These are phyloP conservation scores for Vanessa cardui DNA, from an alignment of 2,888 invertebrate species.

Conservation along the genomic window DNA sequence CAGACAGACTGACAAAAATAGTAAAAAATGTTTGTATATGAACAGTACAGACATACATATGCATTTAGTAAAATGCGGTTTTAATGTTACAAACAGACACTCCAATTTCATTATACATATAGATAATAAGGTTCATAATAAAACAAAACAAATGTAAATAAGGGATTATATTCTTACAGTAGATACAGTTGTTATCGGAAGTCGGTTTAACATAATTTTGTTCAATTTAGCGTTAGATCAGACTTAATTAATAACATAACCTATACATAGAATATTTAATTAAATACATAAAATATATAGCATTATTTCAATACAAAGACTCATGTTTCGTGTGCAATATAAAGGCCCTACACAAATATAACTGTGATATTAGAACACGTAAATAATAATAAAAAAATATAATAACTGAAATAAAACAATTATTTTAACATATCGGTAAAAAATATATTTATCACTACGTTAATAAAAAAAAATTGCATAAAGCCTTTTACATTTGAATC, in stretches of 20 bases:
- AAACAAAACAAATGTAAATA: constrained; percentile 39
- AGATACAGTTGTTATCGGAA: constrained; percentile 37
- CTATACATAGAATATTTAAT: constrained; percentile 25
- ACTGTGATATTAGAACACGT: background rate
- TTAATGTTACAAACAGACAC: no score
- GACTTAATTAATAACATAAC: constrained; percentile 24
- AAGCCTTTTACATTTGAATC: constrained; percentile 5
- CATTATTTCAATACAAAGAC: constrained; percentile 14
- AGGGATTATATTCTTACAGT: constrained; percentile 35
- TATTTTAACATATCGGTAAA: background rate
- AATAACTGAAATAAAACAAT: background rate
- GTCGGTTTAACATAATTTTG: constrained; percentile 34
- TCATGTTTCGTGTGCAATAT: constrained; percentile 15
- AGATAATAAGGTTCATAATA: constrained; percentile 2
- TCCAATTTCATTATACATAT: no score
- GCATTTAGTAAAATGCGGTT: no score
- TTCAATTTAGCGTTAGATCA: constrained; percentile 24
- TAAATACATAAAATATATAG: constrained; percentile 34
- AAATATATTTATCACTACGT: no score
- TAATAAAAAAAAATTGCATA: background rate
- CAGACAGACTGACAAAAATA: no score
- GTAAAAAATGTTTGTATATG: no score
- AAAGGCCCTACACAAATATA: constrained; percentile 12
- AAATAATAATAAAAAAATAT: no score
- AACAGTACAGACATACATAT: no score